Conservation (phyloP, 2,113 vertebrate genomes). For the Clupea harengus region DNA sequence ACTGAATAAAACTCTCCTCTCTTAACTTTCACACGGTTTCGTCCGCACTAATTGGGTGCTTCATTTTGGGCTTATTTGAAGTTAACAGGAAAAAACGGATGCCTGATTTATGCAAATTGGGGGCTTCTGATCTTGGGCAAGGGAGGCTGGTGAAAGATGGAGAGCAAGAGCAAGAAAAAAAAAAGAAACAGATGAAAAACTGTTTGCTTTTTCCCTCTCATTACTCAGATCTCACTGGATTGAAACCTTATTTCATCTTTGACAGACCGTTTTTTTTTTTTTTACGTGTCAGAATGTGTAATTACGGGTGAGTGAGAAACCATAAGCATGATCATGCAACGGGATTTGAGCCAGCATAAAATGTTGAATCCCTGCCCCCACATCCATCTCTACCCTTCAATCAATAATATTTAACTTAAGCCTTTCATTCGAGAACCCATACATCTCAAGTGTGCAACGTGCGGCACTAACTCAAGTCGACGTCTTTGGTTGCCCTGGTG, state of each 20-base stretch:
- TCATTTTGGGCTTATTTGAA: slow-evolving; percentile 38
- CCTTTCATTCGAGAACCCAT: slow-evolving; percentile 16
- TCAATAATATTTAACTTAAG: not conserved
- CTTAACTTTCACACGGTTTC: slow-evolving; percentile 35
- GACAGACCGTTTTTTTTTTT: slow-evolving; percentile 15
- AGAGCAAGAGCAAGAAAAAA: not conserved
- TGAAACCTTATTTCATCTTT: slow-evolving; percentile 38
- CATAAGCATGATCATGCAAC: slow-evolving; percentile 3
- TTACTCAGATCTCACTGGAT: slow-evolving; percentile 28
- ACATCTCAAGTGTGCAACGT: not conserved
- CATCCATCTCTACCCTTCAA: not conserved
- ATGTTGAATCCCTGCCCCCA: not conserved
- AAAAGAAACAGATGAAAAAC: not conserved
- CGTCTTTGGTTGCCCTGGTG: no score
- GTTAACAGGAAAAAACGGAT: slow-evolving; percentile 16
- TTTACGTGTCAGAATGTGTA: slow-evolving; percentile 43
- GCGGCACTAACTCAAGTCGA: no score
- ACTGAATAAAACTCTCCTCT: not conserved
- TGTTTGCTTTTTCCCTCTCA: not conserved
- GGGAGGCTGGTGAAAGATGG: not conserved
- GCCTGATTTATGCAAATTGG: slow-evolving; percentile 53
- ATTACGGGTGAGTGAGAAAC: slow-evolving; percentile 37
- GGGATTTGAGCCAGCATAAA: slow-evolving; percentile 22
- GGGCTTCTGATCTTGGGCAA: slow-evolving; percentile 33
- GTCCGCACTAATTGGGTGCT: slow-evolving; percentile 48